A percentile compares a stretch with the other conserved stretches of the same genome.
Evolutionary conservation across 2,888 invertebrate species (phyloP).

Genomic region (Cantharis lateralis): DNA sequence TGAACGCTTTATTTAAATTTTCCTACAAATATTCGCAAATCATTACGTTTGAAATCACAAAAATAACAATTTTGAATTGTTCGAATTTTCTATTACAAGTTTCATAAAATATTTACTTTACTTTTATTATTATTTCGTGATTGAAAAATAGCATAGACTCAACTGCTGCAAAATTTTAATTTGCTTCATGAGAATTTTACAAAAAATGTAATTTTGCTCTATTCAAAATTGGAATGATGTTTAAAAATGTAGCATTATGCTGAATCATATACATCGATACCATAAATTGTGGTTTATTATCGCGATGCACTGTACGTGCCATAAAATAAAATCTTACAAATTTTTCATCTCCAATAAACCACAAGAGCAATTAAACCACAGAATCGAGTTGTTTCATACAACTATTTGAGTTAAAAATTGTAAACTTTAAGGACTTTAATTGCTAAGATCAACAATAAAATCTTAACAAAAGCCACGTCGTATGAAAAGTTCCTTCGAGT

Average conservation of each 20-base stretch:
- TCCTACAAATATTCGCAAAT: neutral
- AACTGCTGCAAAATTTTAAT: neutral
- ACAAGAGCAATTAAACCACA: neutral
- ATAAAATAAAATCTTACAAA: neutral
- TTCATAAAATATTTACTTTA: neutral
- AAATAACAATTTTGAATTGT: neutral
- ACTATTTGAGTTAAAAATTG: neutral
- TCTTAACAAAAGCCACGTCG: neutral
- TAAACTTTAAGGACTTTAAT: neutral
- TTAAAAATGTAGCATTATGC: neutral
- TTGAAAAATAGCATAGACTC: neutral
- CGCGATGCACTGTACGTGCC: neutral
- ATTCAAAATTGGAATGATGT: neutral
- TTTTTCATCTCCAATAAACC: neutral
- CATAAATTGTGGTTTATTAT: neutral
- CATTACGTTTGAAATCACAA: neutral
- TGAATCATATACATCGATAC: neutral
- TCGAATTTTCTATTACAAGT: neutral
- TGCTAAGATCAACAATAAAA: neutral
- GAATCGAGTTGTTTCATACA: neutral
- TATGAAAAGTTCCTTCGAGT: neutral
- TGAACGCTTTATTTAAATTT: neutral
- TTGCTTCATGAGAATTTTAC: neutral
- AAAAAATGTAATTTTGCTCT: neutral
- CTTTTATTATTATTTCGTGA: neutral